phyloP scores from a whole-genome alignment of 2,888 invertebrate species.

The Tridacna crocea region DNA sequence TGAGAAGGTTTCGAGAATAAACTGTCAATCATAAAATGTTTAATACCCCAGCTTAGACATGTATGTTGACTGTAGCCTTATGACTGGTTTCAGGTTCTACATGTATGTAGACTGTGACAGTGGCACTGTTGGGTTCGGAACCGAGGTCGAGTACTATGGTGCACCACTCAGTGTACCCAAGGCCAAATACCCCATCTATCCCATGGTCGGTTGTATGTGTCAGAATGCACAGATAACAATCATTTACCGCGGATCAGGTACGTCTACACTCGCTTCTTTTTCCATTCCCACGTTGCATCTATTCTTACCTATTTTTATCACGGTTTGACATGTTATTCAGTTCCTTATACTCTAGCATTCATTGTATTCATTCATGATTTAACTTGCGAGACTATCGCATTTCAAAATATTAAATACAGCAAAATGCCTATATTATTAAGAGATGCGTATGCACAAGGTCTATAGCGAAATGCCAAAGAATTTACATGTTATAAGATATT shows the following conservation, averaged over 20 bases:
- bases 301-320: background rate
- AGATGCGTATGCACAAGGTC: too few species aligned
- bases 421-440: too few species aligned
- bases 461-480: too few species aligned
- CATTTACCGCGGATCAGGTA: constrained; percentile 61
- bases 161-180: constrained; percentile 51
- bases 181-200: constrained; percentile 46
- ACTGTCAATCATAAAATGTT: too few species aligned
- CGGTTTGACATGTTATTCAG: background rate
- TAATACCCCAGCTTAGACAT: background rate
- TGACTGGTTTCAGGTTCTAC: constrained; percentile 43
- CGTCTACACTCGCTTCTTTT: background rate
- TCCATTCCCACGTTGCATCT: background rate
- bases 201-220: constrained; percentile 54
- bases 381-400: background rate
- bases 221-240: constrained; percentile 48
- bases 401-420: too few species aligned
- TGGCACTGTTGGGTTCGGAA: constrained; percentile 57
- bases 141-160: constrained; percentile 56
- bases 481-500: too few species aligned
- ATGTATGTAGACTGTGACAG: constrained; percentile 64
- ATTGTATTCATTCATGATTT: background rate
- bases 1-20: too few species aligned
- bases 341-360: background rate
- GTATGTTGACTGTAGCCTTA: background rate